Percentiles rank a stretch among this genome's conserved stretches.
Conservation (phyloP, 2,113 vertebrate species). For the Mionectes macconnelli region DNA sequence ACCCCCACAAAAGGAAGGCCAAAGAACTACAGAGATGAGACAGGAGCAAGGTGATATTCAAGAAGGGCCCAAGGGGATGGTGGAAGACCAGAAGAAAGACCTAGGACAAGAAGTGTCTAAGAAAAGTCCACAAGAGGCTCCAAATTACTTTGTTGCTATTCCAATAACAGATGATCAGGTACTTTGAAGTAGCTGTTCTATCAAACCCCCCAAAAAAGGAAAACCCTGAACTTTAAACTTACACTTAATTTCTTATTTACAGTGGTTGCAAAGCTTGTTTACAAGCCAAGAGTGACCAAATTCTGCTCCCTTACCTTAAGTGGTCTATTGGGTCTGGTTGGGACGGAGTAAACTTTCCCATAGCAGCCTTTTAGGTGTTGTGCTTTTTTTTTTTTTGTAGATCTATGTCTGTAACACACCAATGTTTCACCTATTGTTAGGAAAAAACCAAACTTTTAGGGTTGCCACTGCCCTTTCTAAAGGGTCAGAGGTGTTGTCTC, state of each 20-base stretch:
- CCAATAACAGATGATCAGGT: slow-evolving; percentile 62
- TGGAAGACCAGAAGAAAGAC: background rate
- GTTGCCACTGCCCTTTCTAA: background rate
- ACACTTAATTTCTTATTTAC: background rate
- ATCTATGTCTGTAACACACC: no score
- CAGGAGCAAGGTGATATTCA: background rate
- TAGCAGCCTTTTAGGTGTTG: background rate
- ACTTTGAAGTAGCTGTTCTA: background rate
- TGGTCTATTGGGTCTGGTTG: background rate
- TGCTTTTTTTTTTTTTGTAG: background rate
- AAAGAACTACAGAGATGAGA: background rate
- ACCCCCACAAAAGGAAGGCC: background rate
- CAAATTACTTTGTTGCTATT: slow-evolving; percentile 66
- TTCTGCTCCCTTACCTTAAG: background rate
- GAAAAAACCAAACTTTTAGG: background rate
- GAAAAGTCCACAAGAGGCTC: background rate
- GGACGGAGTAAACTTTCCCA: background rate
- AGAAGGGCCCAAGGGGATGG: background rate
- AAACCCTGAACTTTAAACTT: background rate
- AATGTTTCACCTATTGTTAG: background rate
- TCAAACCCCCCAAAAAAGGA: background rate
- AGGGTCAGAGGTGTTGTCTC: background rate
- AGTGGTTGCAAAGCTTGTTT: background rate
- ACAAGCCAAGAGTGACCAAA: background rate
- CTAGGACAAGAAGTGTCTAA: background rate